Evolutionary conservation across 1,140 invertebrate genomes (phyloP).

Genomic region (Araneus ventricosus): DNA sequence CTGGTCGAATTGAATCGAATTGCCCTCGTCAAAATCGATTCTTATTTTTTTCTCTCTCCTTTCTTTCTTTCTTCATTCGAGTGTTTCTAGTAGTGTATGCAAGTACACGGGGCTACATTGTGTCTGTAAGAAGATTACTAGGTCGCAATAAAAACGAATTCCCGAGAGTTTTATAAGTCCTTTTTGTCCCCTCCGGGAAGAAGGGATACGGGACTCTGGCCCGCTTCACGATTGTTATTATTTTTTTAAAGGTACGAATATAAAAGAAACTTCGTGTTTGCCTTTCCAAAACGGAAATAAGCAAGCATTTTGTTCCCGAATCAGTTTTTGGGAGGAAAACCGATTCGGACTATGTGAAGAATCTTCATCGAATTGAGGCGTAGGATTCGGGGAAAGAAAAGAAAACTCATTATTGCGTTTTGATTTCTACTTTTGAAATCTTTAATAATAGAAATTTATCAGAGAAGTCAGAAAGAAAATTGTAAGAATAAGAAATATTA

Average conservation of each 20-base stretch:
- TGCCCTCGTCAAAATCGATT: slow-evolving; percentile 35
- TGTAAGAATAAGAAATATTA: too few relatives aligned
- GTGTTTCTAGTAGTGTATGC: slow-evolving; percentile 54
- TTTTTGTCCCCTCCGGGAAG: slow-evolving; percentile 20
- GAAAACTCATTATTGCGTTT: not conserved
- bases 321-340: not conserved
- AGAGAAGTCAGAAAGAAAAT: too few relatives aligned
- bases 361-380: not conserved
- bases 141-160: slow-evolving; percentile 60
- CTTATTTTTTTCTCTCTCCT: not conserved
- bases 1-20: not conserved
- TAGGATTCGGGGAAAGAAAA: not conserved
- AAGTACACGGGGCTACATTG: slow-evolving; percentile 35
- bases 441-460: too few relatives aligned
- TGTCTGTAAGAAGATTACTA: slow-evolving; percentile 65
- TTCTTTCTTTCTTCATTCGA: slow-evolving; percentile 17
- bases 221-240: slow-evolving; percentile 32
- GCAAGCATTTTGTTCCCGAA: slow-evolving; percentile 18
- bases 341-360: not conserved
- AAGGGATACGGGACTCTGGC: not conserved
- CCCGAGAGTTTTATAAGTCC: slow-evolving; percentile 63
- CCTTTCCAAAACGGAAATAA: slow-evolving; percentile 42
- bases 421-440: not conserved
- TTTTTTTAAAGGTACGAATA: slow-evolving; percentile 11
- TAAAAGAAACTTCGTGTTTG: slow-evolving; percentile 24